A percentile compares a stretch with the other conserved stretches of the same genome.
phyloP scores from a whole-genome alignment of 2,113 vertebrate species.

The Melanocharis versteri region DNA sequence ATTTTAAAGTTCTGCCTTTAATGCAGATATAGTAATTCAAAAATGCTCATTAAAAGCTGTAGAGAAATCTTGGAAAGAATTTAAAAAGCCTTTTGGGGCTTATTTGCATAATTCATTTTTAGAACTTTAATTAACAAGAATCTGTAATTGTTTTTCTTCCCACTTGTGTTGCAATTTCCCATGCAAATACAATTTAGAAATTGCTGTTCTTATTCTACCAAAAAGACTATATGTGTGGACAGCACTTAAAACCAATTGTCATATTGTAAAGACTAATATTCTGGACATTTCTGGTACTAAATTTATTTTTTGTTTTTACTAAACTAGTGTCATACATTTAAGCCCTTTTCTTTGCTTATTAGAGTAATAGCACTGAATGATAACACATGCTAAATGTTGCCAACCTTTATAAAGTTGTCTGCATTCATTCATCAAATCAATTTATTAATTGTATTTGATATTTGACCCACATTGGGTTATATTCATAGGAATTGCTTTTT shows the following conservation, averaged over 20 bases:
- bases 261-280: neutral
- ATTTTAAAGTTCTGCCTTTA: slow-evolving; percentile 17
- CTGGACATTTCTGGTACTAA: neutral
- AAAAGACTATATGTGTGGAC: slow-evolving; percentile 15
- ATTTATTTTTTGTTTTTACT: neutral
- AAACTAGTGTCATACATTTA: neutral
- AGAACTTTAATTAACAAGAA: slow-evolving; percentile 73
- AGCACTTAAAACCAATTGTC: slow-evolving; percentile 7
- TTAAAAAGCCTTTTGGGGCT: slow-evolving; percentile 56
- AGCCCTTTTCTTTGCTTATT: neutral
- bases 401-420: neutral
- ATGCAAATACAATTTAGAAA: slow-evolving; percentile 68
- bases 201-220: slow-evolving; percentile 53
- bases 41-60: slow-evolving; percentile 7
- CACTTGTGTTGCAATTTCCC: slow-evolving; percentile 68
- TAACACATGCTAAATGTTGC: neutral
- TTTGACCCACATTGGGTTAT: neutral
- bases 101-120: slow-evolving; percentile 77
- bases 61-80: slow-evolving; percentile 38
- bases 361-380: neutral
- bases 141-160: slow-evolving; percentile 69
- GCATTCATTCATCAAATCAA: neutral
- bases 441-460: neutral
- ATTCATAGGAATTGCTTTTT: neutral
- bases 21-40: neutral